Conservation (phyloP, 2,888 invertebrate species). For the Rhodophaea formosa region DNA sequence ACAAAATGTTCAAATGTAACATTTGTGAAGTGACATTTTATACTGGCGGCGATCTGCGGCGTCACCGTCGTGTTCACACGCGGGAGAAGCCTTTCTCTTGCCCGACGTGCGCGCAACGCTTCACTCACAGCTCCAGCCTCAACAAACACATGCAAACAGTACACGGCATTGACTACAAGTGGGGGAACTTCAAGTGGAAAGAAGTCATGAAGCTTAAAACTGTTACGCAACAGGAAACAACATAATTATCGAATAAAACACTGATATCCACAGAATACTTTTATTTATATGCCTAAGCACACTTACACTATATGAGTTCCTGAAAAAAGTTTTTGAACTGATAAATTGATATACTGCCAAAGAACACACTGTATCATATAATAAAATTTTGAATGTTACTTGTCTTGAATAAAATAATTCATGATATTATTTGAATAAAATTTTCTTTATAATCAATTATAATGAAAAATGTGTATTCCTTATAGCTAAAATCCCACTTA, state of each 20-base stretch:
- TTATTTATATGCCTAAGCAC: slow-evolving; percentile 20
- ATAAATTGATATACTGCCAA: neutral
- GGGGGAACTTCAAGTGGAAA: slow-evolving; percentile 54
- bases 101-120: slow-evolving; percentile 61
- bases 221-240: slow-evolving; percentile 22
- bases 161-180: slow-evolving; percentile 65
- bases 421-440: slow-evolving; percentile 7
- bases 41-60: slow-evolving; percentile 58
- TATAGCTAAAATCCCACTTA: neutral
- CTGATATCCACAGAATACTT: slow-evolving; percentile 15
- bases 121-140: slow-evolving; percentile 67
- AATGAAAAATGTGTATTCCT: neutral
- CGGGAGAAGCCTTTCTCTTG: slow-evolving; percentile 68
- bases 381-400: neutral
- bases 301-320: neutral
- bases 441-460: neutral
- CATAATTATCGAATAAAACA: slow-evolving; percentile 17
- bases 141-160: slow-evolving; percentile 71
- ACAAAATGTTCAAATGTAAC: slow-evolving; percentile 62
- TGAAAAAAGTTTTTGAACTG: neutral
- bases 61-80: slow-evolving; percentile 66
- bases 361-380: neutral
- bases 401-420: neutral
- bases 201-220: slow-evolving; percentile 33
- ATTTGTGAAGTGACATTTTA: slow-evolving; percentile 59